phyloP scores from a whole-genome alignment of 1,140 invertebrate species.

The Bicyclus anynana region DNA sequence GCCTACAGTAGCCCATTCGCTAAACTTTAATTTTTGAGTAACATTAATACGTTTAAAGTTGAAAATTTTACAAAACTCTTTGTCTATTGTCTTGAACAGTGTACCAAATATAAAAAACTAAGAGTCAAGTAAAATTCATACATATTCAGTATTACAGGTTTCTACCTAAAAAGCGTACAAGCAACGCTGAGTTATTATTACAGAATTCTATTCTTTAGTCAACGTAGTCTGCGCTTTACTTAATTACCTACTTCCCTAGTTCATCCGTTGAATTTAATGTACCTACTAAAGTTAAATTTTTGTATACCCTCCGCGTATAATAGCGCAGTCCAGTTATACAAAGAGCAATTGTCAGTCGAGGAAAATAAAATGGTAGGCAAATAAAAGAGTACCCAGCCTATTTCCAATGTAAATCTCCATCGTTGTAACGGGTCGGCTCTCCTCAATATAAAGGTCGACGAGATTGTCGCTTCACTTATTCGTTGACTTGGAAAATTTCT shows the following conservation, averaged over 20 bases:
- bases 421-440: conserved; percentile 55
- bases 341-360: conserved; percentile 9
- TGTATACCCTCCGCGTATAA: neutral
- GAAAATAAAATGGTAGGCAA: conserved; percentile 40
- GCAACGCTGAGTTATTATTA: too few species aligned
- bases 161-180: too few species aligned
- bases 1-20: too few species aligned
- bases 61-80: too few species aligned
- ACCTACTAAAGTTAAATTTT: neutral
- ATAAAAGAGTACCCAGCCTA: conserved; percentile 49
- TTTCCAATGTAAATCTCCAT: conserved; percentile 67
- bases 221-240: too few species aligned
- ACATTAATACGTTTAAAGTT: too few species aligned
- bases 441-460: conserved; percentile 57
- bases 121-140: too few species aligned
- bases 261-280: neutral
- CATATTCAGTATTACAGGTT: too few species aligned
- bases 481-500: conserved; percentile 56
- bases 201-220: too few species aligned
- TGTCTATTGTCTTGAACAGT: too few species aligned
- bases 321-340: neutral
- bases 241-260: neutral
- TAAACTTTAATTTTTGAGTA: too few species aligned
- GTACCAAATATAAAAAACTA: too few species aligned
- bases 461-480: conserved; percentile 53